These are phyloP conservation scores for Hydrolagus affinis DNA, from an alignment of 2,113 vertebrate species.

Conservation along the genomic window DNA sequence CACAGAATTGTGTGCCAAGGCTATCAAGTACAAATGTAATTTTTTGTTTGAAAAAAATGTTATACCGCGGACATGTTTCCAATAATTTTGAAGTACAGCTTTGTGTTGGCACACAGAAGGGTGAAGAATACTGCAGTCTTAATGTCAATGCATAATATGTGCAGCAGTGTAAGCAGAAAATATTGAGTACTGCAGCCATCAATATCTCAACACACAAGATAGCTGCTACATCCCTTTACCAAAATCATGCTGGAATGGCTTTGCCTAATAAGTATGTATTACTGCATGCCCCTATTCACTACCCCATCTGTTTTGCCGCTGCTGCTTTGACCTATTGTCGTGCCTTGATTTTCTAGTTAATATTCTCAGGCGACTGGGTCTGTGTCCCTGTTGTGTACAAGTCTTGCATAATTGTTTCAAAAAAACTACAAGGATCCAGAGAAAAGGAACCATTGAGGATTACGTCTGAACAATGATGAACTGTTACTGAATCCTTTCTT, in stretches of 20 bases:
- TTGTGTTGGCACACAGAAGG: background rate
- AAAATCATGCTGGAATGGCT: conserved; percentile 6
- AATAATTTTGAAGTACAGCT: background rate
- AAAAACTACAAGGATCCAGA: conserved; percentile 32
- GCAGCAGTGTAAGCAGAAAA: background rate
- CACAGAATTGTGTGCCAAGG: background rate
- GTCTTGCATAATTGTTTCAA: conserved; percentile 42
- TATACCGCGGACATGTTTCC: background rate
- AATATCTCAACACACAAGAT: conserved; percentile 13
- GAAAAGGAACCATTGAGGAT: conserved; percentile 39
- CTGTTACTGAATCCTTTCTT: background rate
- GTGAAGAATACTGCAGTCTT: background rate
- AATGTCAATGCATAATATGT: background rate
- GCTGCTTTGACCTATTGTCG: conserved; percentile 41
- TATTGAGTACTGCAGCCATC: background rate
- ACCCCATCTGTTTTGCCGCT: conserved; percentile 34
- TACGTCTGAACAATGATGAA: conserved; percentile 31
- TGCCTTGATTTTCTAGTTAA: conserved; percentile 38
- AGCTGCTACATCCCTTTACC: background rate
- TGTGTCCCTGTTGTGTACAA: conserved; percentile 40
- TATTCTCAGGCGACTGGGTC: conserved; percentile 41
- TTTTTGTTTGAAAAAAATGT: background rate
- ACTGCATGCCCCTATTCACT: conserved; percentile 13
- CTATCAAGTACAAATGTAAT: background rate
- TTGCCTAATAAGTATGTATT: conserved; percentile 32